phyloP scores from a whole-genome alignment of 2,797 vertebrate genomes.

The Siniperca scherzeri region DNA sequence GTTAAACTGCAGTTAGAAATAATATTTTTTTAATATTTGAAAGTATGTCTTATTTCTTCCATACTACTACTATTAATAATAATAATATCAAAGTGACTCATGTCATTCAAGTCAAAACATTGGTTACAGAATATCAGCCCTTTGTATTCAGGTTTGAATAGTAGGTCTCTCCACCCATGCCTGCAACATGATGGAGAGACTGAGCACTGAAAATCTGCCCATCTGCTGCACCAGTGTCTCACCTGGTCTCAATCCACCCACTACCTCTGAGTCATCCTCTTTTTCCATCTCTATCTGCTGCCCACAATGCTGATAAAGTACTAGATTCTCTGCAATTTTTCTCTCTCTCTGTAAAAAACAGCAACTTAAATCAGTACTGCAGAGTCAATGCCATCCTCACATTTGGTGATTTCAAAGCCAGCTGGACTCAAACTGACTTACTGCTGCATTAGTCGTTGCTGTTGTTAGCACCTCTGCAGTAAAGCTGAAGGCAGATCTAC shows the following conservation, averaged over 20 bases:
- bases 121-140: not conserved
- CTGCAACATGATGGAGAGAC: constrained; percentile 60
- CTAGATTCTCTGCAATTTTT: constrained; percentile 45
- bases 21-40: too few species aligned
- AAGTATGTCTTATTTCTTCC: not conserved
- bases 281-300: constrained; percentile 67
- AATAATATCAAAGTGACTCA: not conserved
- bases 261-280: constrained; percentile 78
- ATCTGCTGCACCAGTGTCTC: constrained; percentile 76
- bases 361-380: constrained; percentile 61
- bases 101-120: not conserved
- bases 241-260: constrained; percentile 81
- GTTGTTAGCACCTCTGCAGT: constrained; percentile 61
- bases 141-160: constrained; percentile 14
- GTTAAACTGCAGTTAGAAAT: not conserved
- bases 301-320: constrained; percentile 76
- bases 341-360: constrained; percentile 10
- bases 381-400: constrained; percentile 68
- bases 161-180: constrained; percentile 56
- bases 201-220: constrained; percentile 67
- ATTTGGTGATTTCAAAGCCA: constrained; percentile 68
- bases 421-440: constrained; percentile 58
- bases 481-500: constrained; percentile 62
- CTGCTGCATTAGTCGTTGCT: constrained; percentile 56
- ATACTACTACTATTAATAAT: not conserved